phyloP scores from a whole-genome alignment of 2,797 vertebrate species.

The Mareca strepera region DNA sequence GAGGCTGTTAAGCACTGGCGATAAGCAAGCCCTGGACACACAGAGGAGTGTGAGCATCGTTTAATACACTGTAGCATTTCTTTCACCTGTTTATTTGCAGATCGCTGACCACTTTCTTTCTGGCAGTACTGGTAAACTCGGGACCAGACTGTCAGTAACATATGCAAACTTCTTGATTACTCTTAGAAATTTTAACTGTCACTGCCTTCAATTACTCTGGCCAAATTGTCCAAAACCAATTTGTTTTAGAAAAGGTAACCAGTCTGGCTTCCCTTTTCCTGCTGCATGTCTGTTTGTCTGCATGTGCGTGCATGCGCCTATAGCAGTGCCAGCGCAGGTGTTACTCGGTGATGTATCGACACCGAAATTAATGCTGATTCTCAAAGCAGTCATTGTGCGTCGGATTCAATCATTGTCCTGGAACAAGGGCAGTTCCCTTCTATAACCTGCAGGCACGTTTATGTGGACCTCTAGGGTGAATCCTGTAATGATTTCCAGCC shows the following conservation, averaged over 20 bases:
- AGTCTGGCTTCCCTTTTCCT: background rate
- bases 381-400: constrained; percentile 25
- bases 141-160: background rate
- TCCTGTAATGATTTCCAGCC: background rate
- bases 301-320: rapidly evolving
- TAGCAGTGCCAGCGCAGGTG: background rate
- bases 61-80: background rate
- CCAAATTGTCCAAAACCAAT: background rate
- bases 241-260: background rate
- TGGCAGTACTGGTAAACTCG: background rate
- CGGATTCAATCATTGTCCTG: constrained; percentile 23
- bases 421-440: background rate
- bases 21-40: background rate
- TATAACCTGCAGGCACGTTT: background rate
- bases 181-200: background rate
- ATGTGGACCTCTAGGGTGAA: background rate
- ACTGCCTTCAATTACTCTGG: background rate
- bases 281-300: background rate
- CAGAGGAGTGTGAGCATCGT: background rate
- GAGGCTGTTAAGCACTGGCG: background rate
- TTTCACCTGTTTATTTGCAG: background rate
- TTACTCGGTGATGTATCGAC: constrained; percentile 20
- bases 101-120: background rate
- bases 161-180: background rate
- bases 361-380: constrained; percentile 48